These are phyloP conservation scores for Chironomus tepperi DNA, from an alignment of 1,140 invertebrate species.

Conservation along the genomic window DNA sequence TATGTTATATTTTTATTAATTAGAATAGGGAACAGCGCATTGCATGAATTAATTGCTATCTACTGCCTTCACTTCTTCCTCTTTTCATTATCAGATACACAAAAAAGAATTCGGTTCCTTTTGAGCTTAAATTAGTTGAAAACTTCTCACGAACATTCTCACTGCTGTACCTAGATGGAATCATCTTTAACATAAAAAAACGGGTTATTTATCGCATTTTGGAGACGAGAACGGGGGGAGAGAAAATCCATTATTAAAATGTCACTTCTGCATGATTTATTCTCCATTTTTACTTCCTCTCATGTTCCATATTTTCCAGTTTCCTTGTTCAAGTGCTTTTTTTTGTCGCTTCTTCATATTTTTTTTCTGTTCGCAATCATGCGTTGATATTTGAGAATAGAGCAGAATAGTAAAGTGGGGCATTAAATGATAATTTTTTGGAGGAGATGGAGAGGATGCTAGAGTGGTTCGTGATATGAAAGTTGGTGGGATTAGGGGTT, in stretches of 20 bases:
- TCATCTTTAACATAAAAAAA: neutral
- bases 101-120: too few relatives aligned
- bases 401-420: too few relatives aligned
- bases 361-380: neutral
- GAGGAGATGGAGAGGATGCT: too few relatives aligned
- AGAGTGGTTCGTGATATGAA: too few relatives aligned
- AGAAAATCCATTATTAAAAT: conserved; percentile 23
- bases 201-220: neutral
- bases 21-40: neutral
- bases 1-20: neutral
- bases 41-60: neutral
- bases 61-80: neutral
- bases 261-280: conserved; percentile 22
- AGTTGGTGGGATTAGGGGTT: too few relatives aligned
- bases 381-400: neutral
- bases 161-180: neutral
- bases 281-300: neutral
- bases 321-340: too few relatives aligned
- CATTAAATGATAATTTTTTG: too few relatives aligned
- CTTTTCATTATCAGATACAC: neutral
- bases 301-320: too few relatives aligned
- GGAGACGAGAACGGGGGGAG: neutral
- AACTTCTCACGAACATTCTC: neutral
- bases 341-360: too few relatives aligned
- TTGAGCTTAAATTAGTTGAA: neutral